These are phyloP conservation scores for Chamaedrilus cognettii DNA, from an alignment of 2,888 invertebrate species.

Conservation along the genomic window DNA sequence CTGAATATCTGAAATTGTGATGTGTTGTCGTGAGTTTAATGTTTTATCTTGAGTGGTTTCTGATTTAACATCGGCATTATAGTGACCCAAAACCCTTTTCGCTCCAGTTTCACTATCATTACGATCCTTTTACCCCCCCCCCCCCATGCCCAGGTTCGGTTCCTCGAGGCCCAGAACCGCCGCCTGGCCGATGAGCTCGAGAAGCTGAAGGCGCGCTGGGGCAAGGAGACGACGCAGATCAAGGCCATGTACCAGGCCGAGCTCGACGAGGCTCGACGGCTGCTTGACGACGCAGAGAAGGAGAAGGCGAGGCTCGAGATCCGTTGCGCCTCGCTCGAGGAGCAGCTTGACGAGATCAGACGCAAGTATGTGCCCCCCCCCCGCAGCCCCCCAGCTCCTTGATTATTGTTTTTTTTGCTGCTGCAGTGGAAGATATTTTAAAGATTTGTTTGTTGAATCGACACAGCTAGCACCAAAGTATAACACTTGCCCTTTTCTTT, in stretches of 20 bases:
- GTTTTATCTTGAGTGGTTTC: no score
- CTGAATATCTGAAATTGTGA: not conserved
- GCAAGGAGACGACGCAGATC: constrained; percentile 46
- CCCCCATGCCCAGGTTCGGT: constrained; percentile 46
- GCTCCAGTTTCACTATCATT: no score
- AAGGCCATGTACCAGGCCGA: constrained; percentile 62
- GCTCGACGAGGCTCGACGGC: constrained; percentile 60
- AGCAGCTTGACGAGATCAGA: constrained; percentile 56
- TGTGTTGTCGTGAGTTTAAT: no score
- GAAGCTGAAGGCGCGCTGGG: constrained; percentile 45
- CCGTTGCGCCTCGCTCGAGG: constrained; percentile 58
- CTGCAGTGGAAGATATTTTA: no score
- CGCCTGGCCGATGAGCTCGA: constrained; percentile 57
- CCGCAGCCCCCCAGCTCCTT: not conserved
- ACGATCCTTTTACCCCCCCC: not conserved
- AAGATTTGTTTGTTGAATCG: no score
- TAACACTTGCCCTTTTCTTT: not conserved
- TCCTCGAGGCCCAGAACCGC: constrained; percentile 60
- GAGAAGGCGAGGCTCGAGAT: constrained; percentile 62
- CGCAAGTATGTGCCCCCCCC: constrained; percentile 28
- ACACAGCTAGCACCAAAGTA: no score
- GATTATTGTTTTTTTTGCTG: no score
- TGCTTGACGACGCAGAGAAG: constrained; percentile 61
- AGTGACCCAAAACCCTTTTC: no score
- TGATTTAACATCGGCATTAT: no score